phyloP scores from a whole-genome alignment of 2,888 invertebrate genomes.

The Amphipoea oculea region DNA sequence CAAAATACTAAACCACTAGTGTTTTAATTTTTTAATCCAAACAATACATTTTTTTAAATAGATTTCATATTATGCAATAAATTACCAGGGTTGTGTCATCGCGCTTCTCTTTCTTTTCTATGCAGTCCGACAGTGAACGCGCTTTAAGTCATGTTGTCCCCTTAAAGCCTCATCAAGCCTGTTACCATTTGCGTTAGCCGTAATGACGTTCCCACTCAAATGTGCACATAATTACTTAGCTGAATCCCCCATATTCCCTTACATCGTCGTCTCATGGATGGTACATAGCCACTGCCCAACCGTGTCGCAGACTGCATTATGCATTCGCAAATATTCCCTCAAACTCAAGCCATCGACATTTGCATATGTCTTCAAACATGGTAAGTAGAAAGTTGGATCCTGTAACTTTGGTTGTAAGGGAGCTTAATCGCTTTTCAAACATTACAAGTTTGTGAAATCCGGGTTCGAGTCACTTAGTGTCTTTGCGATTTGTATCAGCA shows the following conservation, averaged over 20 bases:
- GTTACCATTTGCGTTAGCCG: background rate
- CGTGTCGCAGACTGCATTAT: conserved; percentile 32
- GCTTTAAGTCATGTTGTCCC: no score
- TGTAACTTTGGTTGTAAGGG: conserved; percentile 34
- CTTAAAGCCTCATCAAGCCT: background rate
- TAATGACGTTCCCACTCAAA: background rate
- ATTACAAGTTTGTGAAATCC: conserved; percentile 27
- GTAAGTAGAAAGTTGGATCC: conserved; percentile 38
- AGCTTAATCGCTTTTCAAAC: conserved; percentile 49
- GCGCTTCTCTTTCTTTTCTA: no score
- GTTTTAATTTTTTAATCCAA: no score
- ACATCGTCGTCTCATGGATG: background rate
- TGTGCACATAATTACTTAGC: background rate
- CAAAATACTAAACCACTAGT: no score
- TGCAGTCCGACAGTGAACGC: no score
- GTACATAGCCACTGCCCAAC: background rate
- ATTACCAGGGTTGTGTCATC: no score
- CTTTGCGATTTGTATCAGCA: conserved; percentile 5
- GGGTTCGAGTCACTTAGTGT: conserved; percentile 8
- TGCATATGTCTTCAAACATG: conserved; percentile 40
- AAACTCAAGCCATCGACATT: conserved; percentile 36
- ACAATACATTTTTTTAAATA: no score
- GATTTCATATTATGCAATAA: no score
- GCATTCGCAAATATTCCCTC: conserved; percentile 46
- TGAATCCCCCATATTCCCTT: background rate